phyloP scores from a whole-genome alignment of 2,888 invertebrate species.

The Mythimna lalbum region DNA sequence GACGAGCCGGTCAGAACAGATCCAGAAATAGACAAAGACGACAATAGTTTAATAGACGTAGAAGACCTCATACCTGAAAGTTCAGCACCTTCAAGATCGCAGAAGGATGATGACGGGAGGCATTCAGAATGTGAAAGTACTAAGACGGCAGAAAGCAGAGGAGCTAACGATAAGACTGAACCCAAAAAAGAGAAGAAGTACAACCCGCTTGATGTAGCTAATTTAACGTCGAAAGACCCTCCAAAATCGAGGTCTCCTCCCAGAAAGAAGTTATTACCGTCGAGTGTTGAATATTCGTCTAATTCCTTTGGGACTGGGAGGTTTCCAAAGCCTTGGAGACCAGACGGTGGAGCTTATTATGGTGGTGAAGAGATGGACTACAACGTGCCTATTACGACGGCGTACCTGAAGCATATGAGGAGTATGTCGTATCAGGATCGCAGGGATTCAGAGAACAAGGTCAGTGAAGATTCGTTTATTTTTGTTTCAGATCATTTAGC shows the following conservation, averaged over 20 bases:
- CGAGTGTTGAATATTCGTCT: constrained; percentile 76
- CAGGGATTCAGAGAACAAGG: constrained; percentile 82
- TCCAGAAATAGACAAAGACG: constrained; percentile 88
- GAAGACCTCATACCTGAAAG: constrained; percentile 85
- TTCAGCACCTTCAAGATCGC: constrained; percentile 69
- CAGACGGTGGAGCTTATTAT: constrained; percentile 84
- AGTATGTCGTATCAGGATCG: constrained; percentile 90
- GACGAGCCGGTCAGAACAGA: constrained; percentile 85
- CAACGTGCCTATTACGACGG: constrained; percentile 97
- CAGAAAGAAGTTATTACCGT: constrained; percentile 87
- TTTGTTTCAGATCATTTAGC: not conserved
- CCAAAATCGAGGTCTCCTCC: constrained; percentile 88
- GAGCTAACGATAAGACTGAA: constrained; percentile 80
- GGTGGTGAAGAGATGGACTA: constrained; percentile 93
- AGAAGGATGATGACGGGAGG: constrained; percentile 72
- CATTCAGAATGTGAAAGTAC: constrained; percentile 75
- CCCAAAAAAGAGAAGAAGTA: constrained; percentile 89
- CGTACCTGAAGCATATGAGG: constrained; percentile 96
- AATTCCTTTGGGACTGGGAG: constrained; percentile 84
- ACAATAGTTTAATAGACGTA: constrained; percentile 87
- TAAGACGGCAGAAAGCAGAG: constrained; percentile 75
- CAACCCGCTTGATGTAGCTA: constrained; percentile 92
- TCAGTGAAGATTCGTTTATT: constrained; percentile 65
- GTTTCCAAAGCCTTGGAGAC: constrained; percentile 92
- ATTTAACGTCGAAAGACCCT: constrained; percentile 91